Evolutionary conservation across 2,797 vertebrate genomes (phyloP), one percentile per base, ranked within the genome.

Genomic region (Trematomus bernacchii): DNA sequence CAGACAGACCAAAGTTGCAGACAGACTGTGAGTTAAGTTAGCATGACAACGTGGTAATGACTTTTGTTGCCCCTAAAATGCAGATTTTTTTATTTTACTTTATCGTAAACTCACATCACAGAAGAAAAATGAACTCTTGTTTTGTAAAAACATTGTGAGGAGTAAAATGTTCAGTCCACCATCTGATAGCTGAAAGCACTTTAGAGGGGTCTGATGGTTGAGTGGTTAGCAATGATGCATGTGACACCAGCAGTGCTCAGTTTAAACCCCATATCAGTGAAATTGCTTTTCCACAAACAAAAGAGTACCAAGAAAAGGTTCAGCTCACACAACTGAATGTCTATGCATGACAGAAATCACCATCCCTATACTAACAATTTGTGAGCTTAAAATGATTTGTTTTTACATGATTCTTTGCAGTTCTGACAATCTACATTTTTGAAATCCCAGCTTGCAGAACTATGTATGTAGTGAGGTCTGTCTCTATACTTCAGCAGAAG

Each of bases 201-300:
- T 88, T 73, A 63, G 60, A 71, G 52, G 71, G 82, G 71, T 72
- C 81, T 75, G 77, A 90, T 83, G 84, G 85, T 83, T 57, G 76
- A 82, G 73, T 80, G 76, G 87, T 86, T 85, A 83, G 88, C 85
- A 87, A 86, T 79, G 85, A 87, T 85, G 84, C 89, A 89, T 90
- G 85, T 86, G 89, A 91, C 90, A 90, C 85, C 80, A 71, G 72
- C 27, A 50, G 69, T 82, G 79, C 80, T 15, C 63, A 87, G 64
- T 79, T 83, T 69, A 77, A 89, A 82, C 76, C 67, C 77, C 82
- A 83, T 80, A 80, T 88, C 80, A 78, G 73, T 76, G 82, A 87
- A 84, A 89, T 78, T 73, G 83, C 79, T 87, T 90, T 87, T 84
- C 82, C 80, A 79, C 80, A 77, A 73, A 55, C 66, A 77, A 79